Percentiles rank a stretch among this genome's conserved stretches.
These are phyloP conservation scores for Cetoscarus ocellatus DNA, from an alignment of 2,797 vertebrate species.

Conservation along the genomic window DNA sequence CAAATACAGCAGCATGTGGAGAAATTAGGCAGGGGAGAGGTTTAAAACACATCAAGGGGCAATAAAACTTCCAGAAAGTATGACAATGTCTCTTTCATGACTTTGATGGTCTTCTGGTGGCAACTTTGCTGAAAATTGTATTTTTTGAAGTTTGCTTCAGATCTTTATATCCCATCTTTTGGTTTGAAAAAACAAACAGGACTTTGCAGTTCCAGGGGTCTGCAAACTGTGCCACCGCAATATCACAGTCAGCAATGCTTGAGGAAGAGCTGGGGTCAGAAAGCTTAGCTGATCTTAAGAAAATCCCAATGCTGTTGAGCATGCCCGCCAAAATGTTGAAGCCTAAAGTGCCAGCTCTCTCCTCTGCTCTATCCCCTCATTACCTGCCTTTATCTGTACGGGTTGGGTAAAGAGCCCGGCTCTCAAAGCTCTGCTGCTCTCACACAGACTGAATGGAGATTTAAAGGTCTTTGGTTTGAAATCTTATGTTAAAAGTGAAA, in stretches of 20 bases:
- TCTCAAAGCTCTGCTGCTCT: not conserved
- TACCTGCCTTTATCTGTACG: not conserved
- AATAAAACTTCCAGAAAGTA: no score
- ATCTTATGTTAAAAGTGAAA: constrained; percentile 9
- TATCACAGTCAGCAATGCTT: not conserved
- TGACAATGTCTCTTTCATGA: not conserved
- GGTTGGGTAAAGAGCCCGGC: not conserved
- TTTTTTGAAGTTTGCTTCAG: not conserved
- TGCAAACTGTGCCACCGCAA: constrained; percentile 5
- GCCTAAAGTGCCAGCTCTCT: not conserved
- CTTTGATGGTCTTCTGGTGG: not conserved
- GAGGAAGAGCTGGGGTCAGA: not conserved
- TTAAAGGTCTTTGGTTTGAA: constrained; percentile 22
- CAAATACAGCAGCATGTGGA: no score
- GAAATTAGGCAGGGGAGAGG: no score
- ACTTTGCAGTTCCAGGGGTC: not conserved
- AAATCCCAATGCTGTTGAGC: constrained; percentile 6
- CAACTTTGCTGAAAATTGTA: not conserved
- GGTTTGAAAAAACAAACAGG: not conserved
- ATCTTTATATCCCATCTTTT: not conserved
- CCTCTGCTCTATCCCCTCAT: not conserved
- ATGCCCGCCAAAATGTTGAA: not conserved
- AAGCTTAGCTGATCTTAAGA: not conserved
- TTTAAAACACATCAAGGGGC: no score
- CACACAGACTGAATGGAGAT: not conserved